Evolutionary conservation across 2,888 invertebrate species (phyloP).

Genomic region (Synergus umbraculus): DNA sequence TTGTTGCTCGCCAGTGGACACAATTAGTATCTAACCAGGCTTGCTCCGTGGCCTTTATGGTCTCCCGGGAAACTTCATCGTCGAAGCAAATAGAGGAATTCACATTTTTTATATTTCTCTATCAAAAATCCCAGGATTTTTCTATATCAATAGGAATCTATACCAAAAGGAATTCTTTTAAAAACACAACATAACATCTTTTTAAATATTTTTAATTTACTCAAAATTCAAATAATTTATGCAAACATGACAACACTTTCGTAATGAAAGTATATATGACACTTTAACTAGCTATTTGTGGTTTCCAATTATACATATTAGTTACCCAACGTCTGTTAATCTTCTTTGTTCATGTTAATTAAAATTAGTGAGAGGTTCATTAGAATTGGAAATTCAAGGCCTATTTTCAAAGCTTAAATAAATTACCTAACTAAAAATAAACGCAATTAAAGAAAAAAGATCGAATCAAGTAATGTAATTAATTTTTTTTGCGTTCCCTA

Average conservation of each 20-base stretch:
- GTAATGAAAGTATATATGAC: neutral
- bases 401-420: slow-evolving; percentile 2
- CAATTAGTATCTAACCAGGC: slow-evolving; percentile 38
- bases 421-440: neutral
- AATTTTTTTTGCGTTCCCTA: slow-evolving; percentile 13
- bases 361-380: neutral
- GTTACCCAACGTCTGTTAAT: neutral
- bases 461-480: neutral
- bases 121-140: neutral
- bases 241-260: neutral
- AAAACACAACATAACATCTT: neutral
- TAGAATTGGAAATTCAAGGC: slow-evolving; percentile 17
- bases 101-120: neutral
- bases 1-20: slow-evolving; percentile 34
- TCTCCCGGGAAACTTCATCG: slow-evolving; percentile 30
- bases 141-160: neutral
- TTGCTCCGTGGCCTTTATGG: slow-evolving; percentile 16
- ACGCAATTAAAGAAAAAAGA: neutral
- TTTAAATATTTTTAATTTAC: neutral
- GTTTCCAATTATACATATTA: neutral
- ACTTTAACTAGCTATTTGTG: neutral
- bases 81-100: neutral
- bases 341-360: neutral
- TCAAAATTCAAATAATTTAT: neutral
- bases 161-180: neutral